These are phyloP conservation scores for Myiagra hebetior DNA, from an alignment of 2,113 vertebrate species.

Conservation along the genomic window DNA sequence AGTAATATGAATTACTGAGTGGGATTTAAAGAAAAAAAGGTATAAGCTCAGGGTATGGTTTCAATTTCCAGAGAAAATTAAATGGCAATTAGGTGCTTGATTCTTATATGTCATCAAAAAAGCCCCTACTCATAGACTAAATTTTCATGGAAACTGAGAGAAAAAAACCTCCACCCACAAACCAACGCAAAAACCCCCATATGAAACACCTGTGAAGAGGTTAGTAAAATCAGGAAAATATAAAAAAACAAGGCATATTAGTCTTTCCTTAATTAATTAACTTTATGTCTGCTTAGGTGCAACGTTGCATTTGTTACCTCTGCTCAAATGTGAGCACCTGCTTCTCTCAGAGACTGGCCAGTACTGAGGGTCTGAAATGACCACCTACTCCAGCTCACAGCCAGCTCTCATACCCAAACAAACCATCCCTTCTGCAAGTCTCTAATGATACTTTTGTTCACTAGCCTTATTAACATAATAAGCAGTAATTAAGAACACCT, in stretches of 20 bases:
- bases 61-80: not conserved
- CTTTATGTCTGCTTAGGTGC: not conserved
- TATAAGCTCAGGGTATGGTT: not conserved
- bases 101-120: not conserved
- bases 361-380: not conserved
- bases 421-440: not conserved
- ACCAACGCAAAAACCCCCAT: not conserved
- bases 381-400: not conserved
- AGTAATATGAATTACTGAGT: not conserved
- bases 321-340: rapidly evolving
- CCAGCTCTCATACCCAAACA: not conserved
- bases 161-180: not conserved
- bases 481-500: not conserved
- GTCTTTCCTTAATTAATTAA: not conserved
- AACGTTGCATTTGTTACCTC: not conserved
- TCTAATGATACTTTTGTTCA: not conserved
- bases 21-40: not conserved
- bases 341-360: not conserved
- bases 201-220: rapidly evolving
- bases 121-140: rapidly evolving
- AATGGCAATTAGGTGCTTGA: not conserved
- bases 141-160: not conserved
- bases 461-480: not conserved
- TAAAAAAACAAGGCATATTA: not conserved
- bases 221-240: not conserved